Evolutionary conservation across 1,140 invertebrate species (phyloP).

Genomic region (Bradysia coprophila): DNA sequence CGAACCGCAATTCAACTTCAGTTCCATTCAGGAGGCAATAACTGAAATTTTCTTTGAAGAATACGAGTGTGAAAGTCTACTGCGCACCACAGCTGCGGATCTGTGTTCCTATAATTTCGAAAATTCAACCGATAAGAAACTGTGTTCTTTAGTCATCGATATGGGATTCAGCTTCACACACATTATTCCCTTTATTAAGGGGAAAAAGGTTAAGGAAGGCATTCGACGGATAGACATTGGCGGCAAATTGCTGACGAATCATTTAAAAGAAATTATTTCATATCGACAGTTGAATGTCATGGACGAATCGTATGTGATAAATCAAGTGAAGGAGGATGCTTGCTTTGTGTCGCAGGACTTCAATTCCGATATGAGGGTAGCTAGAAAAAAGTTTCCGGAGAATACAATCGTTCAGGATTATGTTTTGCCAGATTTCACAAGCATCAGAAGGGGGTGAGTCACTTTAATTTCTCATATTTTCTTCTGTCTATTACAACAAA

Average conservation of each 20-base stretch:
- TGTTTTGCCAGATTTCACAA: constrained; percentile 88
- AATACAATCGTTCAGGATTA: constrained; percentile 74
- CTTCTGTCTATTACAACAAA: not conserved
- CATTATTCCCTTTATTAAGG: constrained; percentile 85
- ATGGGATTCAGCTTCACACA: constrained; percentile 92
- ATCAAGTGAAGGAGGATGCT: constrained; percentile 95
- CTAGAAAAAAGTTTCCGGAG: constrained; percentile 34
- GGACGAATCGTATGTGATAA: constrained; percentile 98
- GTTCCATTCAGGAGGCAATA: constrained; percentile 79
- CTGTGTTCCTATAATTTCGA: constrained; percentile 42
- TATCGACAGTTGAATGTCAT: constrained; percentile 95
- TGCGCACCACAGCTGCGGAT: constrained; percentile 59
- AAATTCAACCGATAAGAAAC: constrained; percentile 23
- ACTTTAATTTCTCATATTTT: constrained; percentile 17
- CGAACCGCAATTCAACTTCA: constrained; percentile 90
- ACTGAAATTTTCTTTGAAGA: constrained; percentile 96
- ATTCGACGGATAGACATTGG: constrained; percentile 83
- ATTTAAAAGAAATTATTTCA: constrained; percentile 94
- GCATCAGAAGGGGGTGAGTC: constrained; percentile 63
- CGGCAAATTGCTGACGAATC: constrained; percentile 94
- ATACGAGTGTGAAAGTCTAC: constrained; percentile 75
- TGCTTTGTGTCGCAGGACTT: constrained; percentile 89
- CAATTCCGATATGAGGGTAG: constrained; percentile 61
- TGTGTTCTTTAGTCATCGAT: constrained; percentile 78
- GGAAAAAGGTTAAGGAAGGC: constrained; percentile 58